Evolutionary conservation across 1,140 invertebrate species (phyloP).

Genomic region (Trissolcus basalis): DNA sequence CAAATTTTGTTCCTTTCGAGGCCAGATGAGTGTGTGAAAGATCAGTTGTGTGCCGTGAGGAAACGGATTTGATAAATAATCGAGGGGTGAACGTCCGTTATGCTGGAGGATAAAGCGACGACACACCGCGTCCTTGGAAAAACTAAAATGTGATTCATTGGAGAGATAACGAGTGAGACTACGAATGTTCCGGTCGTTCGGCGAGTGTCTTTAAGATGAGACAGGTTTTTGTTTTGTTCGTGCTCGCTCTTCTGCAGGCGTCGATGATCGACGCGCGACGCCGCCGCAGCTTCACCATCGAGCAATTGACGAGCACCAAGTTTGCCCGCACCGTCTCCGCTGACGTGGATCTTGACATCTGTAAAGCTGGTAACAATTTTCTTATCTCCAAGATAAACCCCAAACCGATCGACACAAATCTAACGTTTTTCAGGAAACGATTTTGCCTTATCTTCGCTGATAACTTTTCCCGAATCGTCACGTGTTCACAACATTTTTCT

Average conservation of each 20-base stretch:
- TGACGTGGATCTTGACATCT: conserved; percentile 89
- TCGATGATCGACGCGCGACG: conserved; percentile 11
- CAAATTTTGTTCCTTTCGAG: not conserved
- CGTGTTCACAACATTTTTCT: too few relatives aligned
- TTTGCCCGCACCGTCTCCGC: conserved; percentile 83
- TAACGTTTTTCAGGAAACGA: too few relatives aligned
- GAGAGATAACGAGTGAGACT: not conserved
- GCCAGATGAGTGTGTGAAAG: not conserved
- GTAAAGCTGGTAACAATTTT: conserved; percentile 87
- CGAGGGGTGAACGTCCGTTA: conserved; percentile 13
- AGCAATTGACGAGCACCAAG: conserved; percentile 80
- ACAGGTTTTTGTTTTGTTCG: conserved; percentile 27
- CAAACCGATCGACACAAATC: too few relatives aligned
- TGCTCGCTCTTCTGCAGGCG: conserved; percentile 18
- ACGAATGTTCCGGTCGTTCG: conserved; percentile 29
- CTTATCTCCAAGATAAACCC: not conserved
- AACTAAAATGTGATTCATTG: conserved; percentile 22
- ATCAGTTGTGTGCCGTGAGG: not conserved
- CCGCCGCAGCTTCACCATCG: conserved; percentile 77
- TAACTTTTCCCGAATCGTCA: too few relatives aligned
- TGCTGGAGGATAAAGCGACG: conserved; percentile 10
- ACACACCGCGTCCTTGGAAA: conserved; percentile 10
- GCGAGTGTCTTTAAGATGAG: conserved; percentile 40
- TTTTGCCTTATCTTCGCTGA: too few relatives aligned
- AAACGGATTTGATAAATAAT: too few relatives aligned